These are phyloP conservation scores for Volucella zonaria DNA, from an alignment of 2,888 invertebrate genomes.

Conservation along the genomic window DNA sequence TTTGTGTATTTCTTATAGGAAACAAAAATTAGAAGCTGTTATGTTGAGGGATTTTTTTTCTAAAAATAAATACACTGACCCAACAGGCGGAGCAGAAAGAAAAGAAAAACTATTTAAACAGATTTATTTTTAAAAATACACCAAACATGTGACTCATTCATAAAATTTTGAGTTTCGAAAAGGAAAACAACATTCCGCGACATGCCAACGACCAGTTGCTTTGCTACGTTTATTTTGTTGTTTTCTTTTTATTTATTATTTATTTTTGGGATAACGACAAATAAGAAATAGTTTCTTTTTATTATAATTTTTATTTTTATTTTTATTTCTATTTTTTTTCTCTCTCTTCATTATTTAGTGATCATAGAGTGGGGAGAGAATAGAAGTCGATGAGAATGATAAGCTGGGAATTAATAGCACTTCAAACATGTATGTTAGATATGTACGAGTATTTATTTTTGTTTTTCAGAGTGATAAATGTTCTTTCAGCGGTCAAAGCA, in stretches of 20 bases:
- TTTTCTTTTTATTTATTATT: conserved; percentile 11
- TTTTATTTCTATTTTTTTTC: neutral
- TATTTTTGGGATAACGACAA: conserved; percentile 60
- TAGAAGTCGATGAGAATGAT: conserved; percentile 54
- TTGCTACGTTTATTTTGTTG: conserved; percentile 38
- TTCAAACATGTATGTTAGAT: conserved; percentile 5
- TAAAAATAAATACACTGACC: conserved; percentile 44
- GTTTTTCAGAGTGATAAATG: conserved; percentile 52
- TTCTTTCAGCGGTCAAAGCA: conserved; percentile 12
- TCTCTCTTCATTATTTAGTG: conserved; percentile 18
- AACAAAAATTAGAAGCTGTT: conserved; percentile 38
- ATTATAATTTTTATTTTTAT: neutral
- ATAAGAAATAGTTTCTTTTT: conserved; percentile 47
- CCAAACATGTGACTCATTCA: conserved; percentile 70
- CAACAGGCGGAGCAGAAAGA: conserved; percentile 1
- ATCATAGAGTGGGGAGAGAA: conserved; percentile 11
- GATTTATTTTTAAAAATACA: conserved; percentile 61
- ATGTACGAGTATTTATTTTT: conserved; percentile 37
- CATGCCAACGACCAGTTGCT: conserved; percentile 62
- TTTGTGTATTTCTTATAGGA: conserved; percentile 32
- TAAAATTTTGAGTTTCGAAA: conserved; percentile 59
- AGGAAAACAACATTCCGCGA: conserved; percentile 63
- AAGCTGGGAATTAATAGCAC: conserved; percentile 65
- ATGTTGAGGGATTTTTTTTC: conserved; percentile 38
- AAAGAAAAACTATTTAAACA: conserved; percentile 46